Evolutionary conservation across 2,113 vertebrate species (phyloP).

Genomic region (Ceyx melanurus): DNA sequence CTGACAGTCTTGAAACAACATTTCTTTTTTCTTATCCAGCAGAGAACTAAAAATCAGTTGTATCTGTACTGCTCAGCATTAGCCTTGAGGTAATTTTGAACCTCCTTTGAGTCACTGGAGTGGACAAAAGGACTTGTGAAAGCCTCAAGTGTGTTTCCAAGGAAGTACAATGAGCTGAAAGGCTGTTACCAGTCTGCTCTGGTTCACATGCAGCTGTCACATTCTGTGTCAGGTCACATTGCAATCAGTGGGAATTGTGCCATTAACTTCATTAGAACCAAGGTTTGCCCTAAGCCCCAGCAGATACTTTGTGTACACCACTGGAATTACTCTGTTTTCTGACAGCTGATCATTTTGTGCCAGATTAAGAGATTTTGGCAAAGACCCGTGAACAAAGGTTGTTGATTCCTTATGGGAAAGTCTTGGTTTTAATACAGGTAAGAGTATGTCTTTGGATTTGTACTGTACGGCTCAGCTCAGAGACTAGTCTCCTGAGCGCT

Average conservation of each 20-base stretch:
- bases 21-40: background rate
- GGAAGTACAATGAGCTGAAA: background rate
- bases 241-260: background rate
- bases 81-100: background rate
- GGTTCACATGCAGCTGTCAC: background rate
- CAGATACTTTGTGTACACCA: conserved; percentile 9
- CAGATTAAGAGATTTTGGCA: conserved; percentile 4
- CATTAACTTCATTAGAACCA: conserved; percentile 12
- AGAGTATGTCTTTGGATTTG: background rate
- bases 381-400: background rate
- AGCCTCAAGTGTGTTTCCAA: conserved; percentile 19
- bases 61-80: background rate
- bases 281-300: background rate
- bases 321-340: background rate
- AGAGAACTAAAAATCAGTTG: background rate
- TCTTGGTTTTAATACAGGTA: background rate
- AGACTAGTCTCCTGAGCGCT: background rate
- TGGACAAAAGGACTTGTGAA: conserved; percentile 26
- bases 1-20: background rate
- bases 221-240: background rate
- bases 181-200: background rate
- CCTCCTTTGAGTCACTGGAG: background rate
- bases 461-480: background rate
- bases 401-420: background rate
- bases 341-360: background rate